phyloP scores from a whole-genome alignment of 2,888 invertebrate species.

The Parelbella ahira region DNA sequence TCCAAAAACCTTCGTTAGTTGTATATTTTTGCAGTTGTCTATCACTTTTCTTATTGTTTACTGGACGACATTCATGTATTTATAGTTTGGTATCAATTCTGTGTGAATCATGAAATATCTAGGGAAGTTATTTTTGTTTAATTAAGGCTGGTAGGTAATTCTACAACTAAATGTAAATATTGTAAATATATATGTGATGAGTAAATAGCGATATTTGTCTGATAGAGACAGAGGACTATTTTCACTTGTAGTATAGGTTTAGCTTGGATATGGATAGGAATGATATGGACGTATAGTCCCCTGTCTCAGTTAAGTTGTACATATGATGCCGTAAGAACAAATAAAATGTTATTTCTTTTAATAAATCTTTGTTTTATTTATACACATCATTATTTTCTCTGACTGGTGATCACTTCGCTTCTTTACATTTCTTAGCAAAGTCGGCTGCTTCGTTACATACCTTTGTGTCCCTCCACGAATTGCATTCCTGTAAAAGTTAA shows the following conservation, averaged over 20 bases:
- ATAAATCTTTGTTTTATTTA: conserved; percentile 41
- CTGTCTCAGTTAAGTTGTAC: conserved; percentile 25
- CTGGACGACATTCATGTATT: too few relatives aligned
- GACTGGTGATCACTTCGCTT: conserved; percentile 15
- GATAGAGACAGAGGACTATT: conserved; percentile 32
- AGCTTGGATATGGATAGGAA: conserved; percentile 27
- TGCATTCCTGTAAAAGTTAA: conserved; percentile 38
- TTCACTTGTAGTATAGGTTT: conserved; percentile 31
- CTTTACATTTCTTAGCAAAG: conserved; percentile 32
- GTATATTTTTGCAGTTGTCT: conserved; percentile 26
- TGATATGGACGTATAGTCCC: conserved; percentile 13
- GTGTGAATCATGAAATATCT: conserved; percentile 18
- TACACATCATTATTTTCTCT: not conserved
- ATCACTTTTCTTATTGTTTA: too few relatives aligned
- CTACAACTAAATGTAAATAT: conserved; percentile 29
- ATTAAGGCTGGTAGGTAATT: not conserved
- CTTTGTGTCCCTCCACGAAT: conserved; percentile 35
- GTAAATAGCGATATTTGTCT: conserved; percentile 27
- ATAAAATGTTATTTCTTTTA: conserved; percentile 73
- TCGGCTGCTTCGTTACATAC: conserved; percentile 33
- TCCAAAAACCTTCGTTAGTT: too few relatives aligned
- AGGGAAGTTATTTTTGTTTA: conserved; percentile 5
- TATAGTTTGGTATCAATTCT: not conserved
- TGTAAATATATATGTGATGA: conserved; percentile 30
- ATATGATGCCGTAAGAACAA: conserved; percentile 52